Conservation (phyloP, 2,888 invertebrate genomes). For the Trachelus stipa region DNA sequence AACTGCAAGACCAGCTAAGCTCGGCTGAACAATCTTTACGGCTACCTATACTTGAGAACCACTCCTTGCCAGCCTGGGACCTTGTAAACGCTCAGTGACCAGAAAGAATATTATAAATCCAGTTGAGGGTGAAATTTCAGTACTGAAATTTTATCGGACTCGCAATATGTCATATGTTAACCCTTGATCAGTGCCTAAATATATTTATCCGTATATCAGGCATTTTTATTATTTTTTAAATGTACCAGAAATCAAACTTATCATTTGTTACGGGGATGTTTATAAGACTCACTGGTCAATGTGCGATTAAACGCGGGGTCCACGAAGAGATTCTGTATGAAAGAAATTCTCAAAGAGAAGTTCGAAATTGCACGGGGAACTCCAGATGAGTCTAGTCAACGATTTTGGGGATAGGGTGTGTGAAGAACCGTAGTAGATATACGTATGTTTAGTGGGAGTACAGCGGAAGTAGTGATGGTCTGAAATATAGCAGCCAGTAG, state of each 20-base stretch:
- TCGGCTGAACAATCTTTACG: background rate
- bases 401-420: too few species aligned
- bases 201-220: background rate
- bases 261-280: too few species aligned
- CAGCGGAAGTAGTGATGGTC: too few species aligned
- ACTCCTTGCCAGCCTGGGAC: background rate
- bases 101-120: background rate
- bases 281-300: too few species aligned
- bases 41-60: background rate
- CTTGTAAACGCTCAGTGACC: background rate
- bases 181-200: background rate
- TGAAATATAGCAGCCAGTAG: background rate
- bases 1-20: background rate
- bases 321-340: too few species aligned
- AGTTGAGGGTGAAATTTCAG: background rate
- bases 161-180: background rate
- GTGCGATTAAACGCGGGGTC: too few species aligned
- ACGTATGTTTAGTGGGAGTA: too few species aligned
- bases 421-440: too few species aligned
- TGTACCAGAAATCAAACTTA: too few species aligned
- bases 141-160: background rate
- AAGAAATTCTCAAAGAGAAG: too few species aligned
- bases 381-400: too few species aligned
- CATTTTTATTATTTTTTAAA: background rate
- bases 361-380: too few species aligned